Conservation (phyloP, 92 coral and sea anemone species). For the Galaxea fascicularis region DNA sequence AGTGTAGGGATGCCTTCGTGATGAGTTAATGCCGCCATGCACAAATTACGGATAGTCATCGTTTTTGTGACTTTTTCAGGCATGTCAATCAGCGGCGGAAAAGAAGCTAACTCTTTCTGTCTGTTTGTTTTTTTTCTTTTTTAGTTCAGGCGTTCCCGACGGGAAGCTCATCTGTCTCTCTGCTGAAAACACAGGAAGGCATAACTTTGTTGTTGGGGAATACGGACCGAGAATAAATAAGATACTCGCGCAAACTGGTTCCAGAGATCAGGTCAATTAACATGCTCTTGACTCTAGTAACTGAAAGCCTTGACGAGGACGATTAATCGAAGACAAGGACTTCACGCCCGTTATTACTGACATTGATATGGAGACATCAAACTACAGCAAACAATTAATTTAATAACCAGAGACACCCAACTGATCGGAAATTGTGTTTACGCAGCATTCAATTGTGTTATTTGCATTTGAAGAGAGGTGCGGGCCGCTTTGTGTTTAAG, state of each 20-base stretch:
- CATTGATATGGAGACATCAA: constrained; percentile 28
- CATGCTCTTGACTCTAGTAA: constrained; percentile 4
- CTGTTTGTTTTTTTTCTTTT: neutral
- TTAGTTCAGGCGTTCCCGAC: neutral
- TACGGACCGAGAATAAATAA: neutral
- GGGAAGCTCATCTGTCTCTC: neutral
- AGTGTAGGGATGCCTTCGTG: constrained; percentile 3
- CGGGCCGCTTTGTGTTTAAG: constrained; percentile 35
- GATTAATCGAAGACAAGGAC: constrained; percentile 30
- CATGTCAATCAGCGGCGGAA: constrained; percentile 5
- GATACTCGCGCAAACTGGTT: neutral
- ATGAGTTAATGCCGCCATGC: neutral
- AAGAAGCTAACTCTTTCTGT: neutral
- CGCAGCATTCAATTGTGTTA: constrained; percentile 24
- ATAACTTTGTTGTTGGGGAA: neutral
- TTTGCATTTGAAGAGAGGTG: constrained; percentile 32
- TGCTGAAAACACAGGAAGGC: neutral
- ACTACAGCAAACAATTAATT: constrained; percentile 29
- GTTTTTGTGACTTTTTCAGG: constrained; percentile 13
- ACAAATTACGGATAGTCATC: neutral
- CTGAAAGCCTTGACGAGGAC: constrained; percentile 43
- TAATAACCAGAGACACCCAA: constrained; percentile 38
- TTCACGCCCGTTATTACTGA: constrained; percentile 33
- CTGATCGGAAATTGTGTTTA: constrained; percentile 29
- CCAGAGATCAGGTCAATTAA: neutral